Percentiles rank a stretch among this genome's conserved stretches.
Evolutionary conservation across 2,797 vertebrate genomes (phyloP).

Genomic region (Myotis daubentonii): DNA sequence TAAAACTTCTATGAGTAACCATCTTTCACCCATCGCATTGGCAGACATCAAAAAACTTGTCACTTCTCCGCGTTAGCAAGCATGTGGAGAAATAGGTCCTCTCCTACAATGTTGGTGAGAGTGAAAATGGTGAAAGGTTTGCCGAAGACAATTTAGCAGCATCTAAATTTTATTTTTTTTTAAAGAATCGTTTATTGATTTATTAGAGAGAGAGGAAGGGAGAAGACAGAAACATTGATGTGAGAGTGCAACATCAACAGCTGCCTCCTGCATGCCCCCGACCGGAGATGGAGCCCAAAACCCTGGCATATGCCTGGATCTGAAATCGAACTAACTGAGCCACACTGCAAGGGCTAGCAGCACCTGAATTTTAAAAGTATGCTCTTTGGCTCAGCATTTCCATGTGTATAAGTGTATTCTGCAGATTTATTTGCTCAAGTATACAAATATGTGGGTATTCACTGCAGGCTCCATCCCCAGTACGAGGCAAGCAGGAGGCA

Average conservation of each 20-base stretch:
- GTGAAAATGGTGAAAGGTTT: neutral
- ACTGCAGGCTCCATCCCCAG: neutral
- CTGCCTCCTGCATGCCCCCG: neutral
- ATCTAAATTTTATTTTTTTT: neutral
- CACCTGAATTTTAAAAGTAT: neutral
- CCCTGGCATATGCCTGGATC: neutral
- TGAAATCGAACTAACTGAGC: neutral
- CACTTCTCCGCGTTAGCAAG: neutral
- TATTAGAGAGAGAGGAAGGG: neutral
- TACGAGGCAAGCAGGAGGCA: no score
- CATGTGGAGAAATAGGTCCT: neutral
- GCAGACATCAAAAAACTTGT: neutral
- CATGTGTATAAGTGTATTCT: neutral
- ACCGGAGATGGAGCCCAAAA: neutral
- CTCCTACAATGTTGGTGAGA: neutral
- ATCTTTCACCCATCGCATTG: neutral
- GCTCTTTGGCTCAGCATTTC: neutral
- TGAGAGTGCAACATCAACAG: neutral
- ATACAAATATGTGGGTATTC: neutral
- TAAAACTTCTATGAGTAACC: neutral
- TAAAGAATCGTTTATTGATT: neutral
- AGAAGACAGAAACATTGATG: neutral
- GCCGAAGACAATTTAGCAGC: neutral
- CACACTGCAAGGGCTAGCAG: no score
- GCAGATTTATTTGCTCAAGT: neutral